Evolutionary conservation across 92 coral and sea anemone species (phyloP).

Genomic region (Phenganax stokvisi): DNA sequence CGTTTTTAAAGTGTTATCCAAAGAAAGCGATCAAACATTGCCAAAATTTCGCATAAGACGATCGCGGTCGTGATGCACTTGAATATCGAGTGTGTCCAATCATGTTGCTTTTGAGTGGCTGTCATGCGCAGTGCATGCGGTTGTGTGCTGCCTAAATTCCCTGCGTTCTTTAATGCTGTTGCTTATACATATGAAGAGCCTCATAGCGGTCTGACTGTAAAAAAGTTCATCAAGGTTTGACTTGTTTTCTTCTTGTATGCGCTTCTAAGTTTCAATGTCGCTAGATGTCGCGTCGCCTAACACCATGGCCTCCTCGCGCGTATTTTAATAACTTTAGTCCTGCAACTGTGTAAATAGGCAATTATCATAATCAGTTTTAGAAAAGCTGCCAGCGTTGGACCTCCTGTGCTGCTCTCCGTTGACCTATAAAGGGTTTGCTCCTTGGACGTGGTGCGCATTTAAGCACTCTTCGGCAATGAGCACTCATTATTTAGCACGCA

Average conservation of each 20-base stretch:
- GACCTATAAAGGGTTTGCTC: background rate
- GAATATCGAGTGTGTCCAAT: too few species aligned
- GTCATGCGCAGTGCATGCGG: too few species aligned
- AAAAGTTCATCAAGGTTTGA: background rate
- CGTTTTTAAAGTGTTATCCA: background rate
- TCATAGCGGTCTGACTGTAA: too few species aligned
- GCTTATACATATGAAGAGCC: too few species aligned
- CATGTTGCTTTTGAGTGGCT: too few species aligned
- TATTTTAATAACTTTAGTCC: background rate
- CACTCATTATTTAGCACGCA: background rate
- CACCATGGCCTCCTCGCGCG: constrained; percentile 7
- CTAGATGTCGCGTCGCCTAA: background rate
- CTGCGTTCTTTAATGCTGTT: too few species aligned
- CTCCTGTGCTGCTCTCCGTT: background rate
- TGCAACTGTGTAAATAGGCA: constrained; percentile 19
- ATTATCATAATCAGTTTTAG: constrained; percentile 18
- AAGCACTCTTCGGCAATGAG: background rate
- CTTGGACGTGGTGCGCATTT: background rate
- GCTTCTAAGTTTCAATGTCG: background rate
- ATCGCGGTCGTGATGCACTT: too few species aligned
- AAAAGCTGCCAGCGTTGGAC: background rate
- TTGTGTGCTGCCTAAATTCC: too few species aligned
- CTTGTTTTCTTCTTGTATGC: background rate
- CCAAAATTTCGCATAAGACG: too few species aligned
- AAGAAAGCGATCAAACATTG: too few species aligned